Conservation (phyloP, 2,797 vertebrate species). For the Furcifer pardalis region DNA sequence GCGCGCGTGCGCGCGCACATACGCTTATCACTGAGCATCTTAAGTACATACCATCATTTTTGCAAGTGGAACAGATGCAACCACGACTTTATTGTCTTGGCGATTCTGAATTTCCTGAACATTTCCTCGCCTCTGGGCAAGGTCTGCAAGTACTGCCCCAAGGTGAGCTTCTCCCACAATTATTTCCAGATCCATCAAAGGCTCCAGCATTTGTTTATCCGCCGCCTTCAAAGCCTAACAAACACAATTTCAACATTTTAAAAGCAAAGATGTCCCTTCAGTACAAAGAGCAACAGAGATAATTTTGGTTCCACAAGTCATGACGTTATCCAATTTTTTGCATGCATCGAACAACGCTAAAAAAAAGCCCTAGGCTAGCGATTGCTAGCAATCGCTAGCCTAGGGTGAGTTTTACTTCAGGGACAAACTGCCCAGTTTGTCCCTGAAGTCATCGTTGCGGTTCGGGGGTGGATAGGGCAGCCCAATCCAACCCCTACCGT, state of each 20-base stretch:
- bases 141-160: conserved; percentile 85
- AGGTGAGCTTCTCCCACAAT: conserved; percentile 84
- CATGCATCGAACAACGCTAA: no score
- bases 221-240: conserved; percentile 88
- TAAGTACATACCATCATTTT: conserved; percentile 87
- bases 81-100: conserved; percentile 86
- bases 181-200: conserved; percentile 88
- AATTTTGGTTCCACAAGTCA: no score
- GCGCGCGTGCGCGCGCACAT: no score
- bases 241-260: not conserved
- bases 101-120: conserved; percentile 90
- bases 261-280: not conserved
- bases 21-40: not conserved
- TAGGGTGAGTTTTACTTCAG: no score
- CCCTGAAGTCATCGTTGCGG: no score
- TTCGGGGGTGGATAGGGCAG: no score
- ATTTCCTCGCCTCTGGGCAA: conserved; percentile 89
- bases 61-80: conserved; percentile 88
- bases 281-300: rapidly evolving
- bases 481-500: no score
- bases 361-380: no score
- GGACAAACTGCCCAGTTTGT: no score
- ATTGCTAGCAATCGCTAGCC: no score
- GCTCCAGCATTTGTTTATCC: conserved; percentile 88
- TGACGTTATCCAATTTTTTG: no score